phyloP scores from a whole-genome alignment of 2,888 invertebrate genomes.

The Epinotia demarniana region DNA sequence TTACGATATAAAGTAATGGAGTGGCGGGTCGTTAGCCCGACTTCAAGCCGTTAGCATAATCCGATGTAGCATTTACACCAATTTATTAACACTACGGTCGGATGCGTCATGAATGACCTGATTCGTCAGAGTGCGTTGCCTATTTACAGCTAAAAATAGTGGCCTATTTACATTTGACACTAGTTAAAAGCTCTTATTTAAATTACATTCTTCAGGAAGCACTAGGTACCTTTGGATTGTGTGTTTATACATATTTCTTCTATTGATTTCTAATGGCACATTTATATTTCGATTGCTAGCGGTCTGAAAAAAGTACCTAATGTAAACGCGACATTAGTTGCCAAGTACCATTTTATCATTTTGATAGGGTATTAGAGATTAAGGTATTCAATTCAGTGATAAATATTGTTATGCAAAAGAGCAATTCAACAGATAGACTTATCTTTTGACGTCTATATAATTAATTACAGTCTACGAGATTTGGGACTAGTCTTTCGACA shows the following conservation, averaged over 20 bases:
- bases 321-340: too few species aligned
- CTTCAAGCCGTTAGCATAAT: conserved; percentile 30
- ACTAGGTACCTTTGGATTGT: neutral
- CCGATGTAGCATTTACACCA: conserved; percentile 31
- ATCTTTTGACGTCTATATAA: neutral
- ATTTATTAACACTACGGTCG: conserved; percentile 34
- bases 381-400: too few species aligned
- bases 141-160: conserved; percentile 33
- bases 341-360: too few species aligned
- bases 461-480: too few species aligned
- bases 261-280: too few species aligned
- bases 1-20: conserved; percentile 29
- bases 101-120: conserved; percentile 36
- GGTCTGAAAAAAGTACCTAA: too few species aligned
- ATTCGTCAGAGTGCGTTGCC: conserved; percentile 32
- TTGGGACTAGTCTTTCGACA: too few species aligned
- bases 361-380: too few species aligned
- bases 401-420: neutral
- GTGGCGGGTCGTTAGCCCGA: conserved; percentile 36
- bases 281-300: too few species aligned
- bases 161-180: conserved; percentile 31
- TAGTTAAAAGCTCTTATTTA: conserved; percentile 7
- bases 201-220: conserved; percentile 7
- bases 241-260: neutral
- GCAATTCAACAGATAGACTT: neutral